Evolutionary conservation across 2,888 invertebrate genomes (phyloP).

Genomic region (Toxonevra muliebris): DNA sequence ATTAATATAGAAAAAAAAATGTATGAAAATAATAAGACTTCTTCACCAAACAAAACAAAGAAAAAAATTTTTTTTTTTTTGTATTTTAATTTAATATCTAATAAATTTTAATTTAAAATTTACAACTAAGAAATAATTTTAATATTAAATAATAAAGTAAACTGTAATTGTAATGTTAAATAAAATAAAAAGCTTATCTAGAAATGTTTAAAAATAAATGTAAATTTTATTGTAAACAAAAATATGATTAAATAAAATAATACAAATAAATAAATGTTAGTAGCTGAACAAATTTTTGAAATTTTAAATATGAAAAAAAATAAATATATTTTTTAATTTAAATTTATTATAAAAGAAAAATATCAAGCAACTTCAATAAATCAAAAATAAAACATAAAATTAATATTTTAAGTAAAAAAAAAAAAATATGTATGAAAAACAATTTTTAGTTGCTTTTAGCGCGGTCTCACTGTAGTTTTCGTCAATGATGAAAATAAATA

Average conservation of each 20-base stretch:
- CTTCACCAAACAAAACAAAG: slow-evolving; percentile 42
- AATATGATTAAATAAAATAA: slow-evolving; percentile 7
- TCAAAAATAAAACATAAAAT: background rate
- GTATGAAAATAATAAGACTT: slow-evolving; percentile 45
- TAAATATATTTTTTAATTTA: background rate
- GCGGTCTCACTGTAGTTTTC: too few relatives aligned
- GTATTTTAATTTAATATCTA: slow-evolving; percentile 23
- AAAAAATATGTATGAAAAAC: slow-evolving; percentile 14
- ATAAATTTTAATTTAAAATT: slow-evolving; percentile 19
- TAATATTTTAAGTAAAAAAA: slow-evolving; percentile 1
- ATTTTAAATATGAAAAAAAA: slow-evolving; percentile 8
- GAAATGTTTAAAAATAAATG: too few relatives aligned
- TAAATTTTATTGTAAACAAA: background rate
- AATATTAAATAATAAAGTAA: slow-evolving; percentile 22
- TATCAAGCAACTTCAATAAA: slow-evolving; percentile 10
- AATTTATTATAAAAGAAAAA: slow-evolving; percentile 15
- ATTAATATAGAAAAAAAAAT: slow-evolving; percentile 14
- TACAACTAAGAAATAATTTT: slow-evolving; percentile 14
- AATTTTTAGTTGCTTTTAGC: background rate
- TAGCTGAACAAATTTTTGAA: slow-evolving; percentile 18
- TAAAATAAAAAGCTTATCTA: too few relatives aligned
- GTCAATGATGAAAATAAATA: too few relatives aligned
- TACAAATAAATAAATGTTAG: background rate
- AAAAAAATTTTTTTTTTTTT: slow-evolving; percentile 18
- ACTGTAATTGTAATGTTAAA: background rate